phyloP scores from a whole-genome alignment of 1,140 invertebrate species.

The Tetraneura akinire region DNA sequence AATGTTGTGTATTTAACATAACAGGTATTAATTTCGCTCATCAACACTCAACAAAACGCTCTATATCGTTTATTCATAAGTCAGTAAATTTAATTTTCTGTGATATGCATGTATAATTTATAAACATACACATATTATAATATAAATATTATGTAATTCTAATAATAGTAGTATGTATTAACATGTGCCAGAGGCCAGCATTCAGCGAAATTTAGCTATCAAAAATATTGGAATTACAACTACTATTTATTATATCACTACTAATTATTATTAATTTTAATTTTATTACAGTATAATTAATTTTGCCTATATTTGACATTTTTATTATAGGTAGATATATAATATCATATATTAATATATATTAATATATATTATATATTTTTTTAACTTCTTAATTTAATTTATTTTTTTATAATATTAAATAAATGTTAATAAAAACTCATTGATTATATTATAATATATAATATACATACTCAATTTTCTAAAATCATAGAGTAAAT shows the following conservation, averaged over 20 bases:
- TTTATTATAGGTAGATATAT: no score
- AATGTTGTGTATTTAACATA: background rate
- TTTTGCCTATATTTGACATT: no score
- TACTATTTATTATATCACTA: no score
- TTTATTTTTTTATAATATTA: no score
- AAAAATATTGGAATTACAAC: background rate
- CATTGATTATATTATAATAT: background rate
- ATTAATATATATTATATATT: no score
- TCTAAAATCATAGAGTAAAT: background rate
- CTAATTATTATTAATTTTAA: no score
- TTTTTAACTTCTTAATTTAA: no score
- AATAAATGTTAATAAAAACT: background rate
- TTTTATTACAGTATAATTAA: no score
- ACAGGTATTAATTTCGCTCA: background rate
- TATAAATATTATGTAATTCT: background rate
- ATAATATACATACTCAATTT: background rate
- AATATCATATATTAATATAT: no score
- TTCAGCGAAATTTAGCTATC: background rate
- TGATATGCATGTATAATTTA: slow-evolving; percentile 28
- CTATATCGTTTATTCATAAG: slow-evolving; percentile 30
- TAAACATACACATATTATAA: background rate
- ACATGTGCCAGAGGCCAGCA: background rate
- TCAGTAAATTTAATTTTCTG: slow-evolving; percentile 34
- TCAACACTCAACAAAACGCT: background rate
- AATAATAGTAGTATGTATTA: slow-evolving; percentile 31